Base-by-base conservation (phyloP, 2,888 invertebrate species). In the Lordiphosa andalusiaca region DNA sequence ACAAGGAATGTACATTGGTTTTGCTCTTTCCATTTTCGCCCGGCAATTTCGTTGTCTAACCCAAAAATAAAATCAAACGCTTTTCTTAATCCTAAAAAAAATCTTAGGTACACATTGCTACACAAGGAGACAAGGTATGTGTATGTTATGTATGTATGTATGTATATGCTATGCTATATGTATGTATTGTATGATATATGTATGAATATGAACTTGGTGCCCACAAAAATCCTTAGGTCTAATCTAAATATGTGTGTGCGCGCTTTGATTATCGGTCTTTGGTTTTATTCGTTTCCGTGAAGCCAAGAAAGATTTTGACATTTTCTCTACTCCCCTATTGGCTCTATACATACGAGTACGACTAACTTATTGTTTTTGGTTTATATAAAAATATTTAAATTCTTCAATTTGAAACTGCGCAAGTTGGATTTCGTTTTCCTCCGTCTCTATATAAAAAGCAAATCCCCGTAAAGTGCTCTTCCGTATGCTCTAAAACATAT, bases 371-470 rank as follows among this genome's bases (percentile, higher is more conserved):
- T 30, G 30, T 30, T 30, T 25, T 38, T 50, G 47, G 49, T 62
- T 42, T 46, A 51, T 50, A 81, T 69, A 81, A 81, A 81, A 81
- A 81, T 81, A 74, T 74, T 81, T 71, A 80, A 81, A 83, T 80
- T 83, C 83, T 67, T 77, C 48, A 55, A 53, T 69, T 59, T 78
- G 75, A 81, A 80, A 80, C 78, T 60, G 65, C 73, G 64, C 65
- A 69, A 64, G 63, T 61, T 42, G 51, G 62, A 53, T 40, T 25
- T 33, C 12, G 38, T 16, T 37, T 30, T n/a, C 51, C 35, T 55
- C 47, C 44, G n/a, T 40, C 38, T 51, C 30, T 60, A 51, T 75
- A 69, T 78, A 69, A 73, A 81, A 80, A 78, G 80, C 80, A 73
- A 83, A 83, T 77, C 58, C 74, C 72, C 67, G 67, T 72, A 74